Evolutionary conservation across 2,797 vertebrate species (phyloP).

Genomic region (Sebastes flavidus): DNA sequence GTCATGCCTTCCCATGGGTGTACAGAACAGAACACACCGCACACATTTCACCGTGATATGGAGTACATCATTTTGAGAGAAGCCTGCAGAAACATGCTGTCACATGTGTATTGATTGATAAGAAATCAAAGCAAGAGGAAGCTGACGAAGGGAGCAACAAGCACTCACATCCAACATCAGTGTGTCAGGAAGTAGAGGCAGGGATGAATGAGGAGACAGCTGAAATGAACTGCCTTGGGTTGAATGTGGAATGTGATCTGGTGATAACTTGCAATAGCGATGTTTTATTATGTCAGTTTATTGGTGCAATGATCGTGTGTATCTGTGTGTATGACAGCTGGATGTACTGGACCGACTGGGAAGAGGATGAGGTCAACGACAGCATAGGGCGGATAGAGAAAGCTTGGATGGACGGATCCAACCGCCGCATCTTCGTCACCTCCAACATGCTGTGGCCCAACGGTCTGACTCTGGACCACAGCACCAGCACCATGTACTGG

Average conservation of each 20-base stretch:
- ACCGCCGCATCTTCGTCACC: slow-evolving; percentile 93
- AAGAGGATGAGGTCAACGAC: slow-evolving; percentile 97
- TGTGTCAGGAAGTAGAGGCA: slow-evolving; percentile 15
- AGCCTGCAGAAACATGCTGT: slow-evolving; percentile 40
- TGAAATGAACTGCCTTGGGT: slow-evolving; percentile 9
- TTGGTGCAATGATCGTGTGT: slow-evolving; percentile 1
- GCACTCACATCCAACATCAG: slow-evolving; percentile 22
- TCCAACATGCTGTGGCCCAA: slow-evolving; percentile 99
- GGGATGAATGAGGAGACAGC: slow-evolving; percentile 22
- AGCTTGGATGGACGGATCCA: slow-evolving; percentile 97
- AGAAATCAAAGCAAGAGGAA: slow-evolving; percentile 38
- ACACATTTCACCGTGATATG: slow-evolving; percentile 13
- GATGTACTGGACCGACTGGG: slow-evolving; percentile 99
- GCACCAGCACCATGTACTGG: slow-evolving; percentile 92
- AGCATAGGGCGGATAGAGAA: slow-evolving; percentile 97
- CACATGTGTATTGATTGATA: slow-evolving; percentile 54
- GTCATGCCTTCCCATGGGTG: slow-evolving; percentile 11
- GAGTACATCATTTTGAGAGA: slow-evolving; percentile 39
- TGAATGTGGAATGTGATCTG: slow-evolving; percentile 1
- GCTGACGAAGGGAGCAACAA: slow-evolving; percentile 9
- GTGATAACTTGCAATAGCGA: background rate
- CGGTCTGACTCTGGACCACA: slow-evolving; percentile 93
- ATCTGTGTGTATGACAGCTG: slow-evolving; percentile 80
- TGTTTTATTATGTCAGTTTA: background rate
- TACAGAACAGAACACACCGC: background rate